Base-by-base conservation (phyloP, 2,797 vertebrate species). In the Onychomys leucogaster region DNA sequence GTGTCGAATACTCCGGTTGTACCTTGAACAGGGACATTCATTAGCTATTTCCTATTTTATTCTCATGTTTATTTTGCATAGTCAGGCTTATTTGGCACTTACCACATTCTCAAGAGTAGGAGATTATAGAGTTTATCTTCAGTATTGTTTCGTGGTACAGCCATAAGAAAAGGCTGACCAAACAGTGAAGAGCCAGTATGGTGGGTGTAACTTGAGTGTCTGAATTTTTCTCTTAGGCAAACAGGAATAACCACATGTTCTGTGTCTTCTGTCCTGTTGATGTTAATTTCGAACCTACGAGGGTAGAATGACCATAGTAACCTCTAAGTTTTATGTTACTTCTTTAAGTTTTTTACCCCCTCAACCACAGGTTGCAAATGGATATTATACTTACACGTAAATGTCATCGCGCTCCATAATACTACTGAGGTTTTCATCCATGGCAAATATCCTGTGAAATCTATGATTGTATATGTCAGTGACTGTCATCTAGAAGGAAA, bases 381-480 rank as follows among this genome's bases (percentile, higher is more conserved):
- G 43, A 23, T 90, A 80, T 96, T 59, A 94, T 98, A 99, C 99
- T 99, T 98, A 99, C 99, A 99, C 99, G 75, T 99, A 99, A 98
- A 99, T 99, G 98, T 99, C 99, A 96, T 99, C 99, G 94, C 99
- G 99, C 96, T 99, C 99, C 99, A 99, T 99, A 98, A 99, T 99
- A 98, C 99, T 99, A 99, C 99, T 99, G 94, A 99, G 98, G 98
- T 99, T 99, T 98, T 99, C 99, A 97, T 99, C 99, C 98, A 99
- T 99, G 97, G 99, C 99, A 87, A 99, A 99, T 99, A 99, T 99
- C 96, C 99, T 99, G 97, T 99, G 99, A 98, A 99, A 99, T 91
- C 99, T 99, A 98, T 99, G 99, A 99, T 99, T 99, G 99, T 99
- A 99, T 98, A 99, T 99, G 98, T 99, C 99, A 17, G 99, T 99